Evolutionary conservation across 2,797 vertebrate genomes (phyloP).

Genomic region (Erpetoichthys calabaricus): DNA sequence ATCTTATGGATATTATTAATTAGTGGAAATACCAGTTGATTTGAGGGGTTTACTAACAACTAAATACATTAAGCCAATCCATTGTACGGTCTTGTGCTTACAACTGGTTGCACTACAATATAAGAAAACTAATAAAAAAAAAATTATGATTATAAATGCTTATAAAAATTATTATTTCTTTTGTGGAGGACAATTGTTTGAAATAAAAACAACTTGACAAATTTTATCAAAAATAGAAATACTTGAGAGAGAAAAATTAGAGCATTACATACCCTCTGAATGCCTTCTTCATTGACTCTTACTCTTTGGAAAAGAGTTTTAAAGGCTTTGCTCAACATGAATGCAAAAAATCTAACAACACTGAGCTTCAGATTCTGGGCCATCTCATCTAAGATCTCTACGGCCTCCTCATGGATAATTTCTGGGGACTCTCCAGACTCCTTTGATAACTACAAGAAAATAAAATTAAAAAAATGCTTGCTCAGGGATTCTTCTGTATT

Average conservation of each 20-base stretch:
- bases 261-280: slow-evolving; percentile 76
- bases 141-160: too few relatives aligned
- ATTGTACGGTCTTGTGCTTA: too few relatives aligned
- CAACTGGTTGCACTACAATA: too few relatives aligned
- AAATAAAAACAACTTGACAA: too few relatives aligned
- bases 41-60: too few relatives aligned
- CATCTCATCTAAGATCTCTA: slow-evolving; percentile 85
- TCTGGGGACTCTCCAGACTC: slow-evolving; percentile 56
- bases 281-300: slow-evolving; percentile 85
- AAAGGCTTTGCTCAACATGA: slow-evolving; percentile 76
- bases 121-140: too few relatives aligned
- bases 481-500: neutral
- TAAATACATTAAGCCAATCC: too few relatives aligned
- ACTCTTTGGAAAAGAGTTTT: slow-evolving; percentile 79
- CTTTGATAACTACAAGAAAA: slow-evolving; percentile 52
- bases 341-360: slow-evolving; percentile 79
- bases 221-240: too few relatives aligned
- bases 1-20: too few relatives aligned
- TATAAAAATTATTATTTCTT: too few relatives aligned
- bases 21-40: too few relatives aligned
- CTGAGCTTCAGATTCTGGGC: slow-evolving; percentile 72
- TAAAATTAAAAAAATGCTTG: neutral
- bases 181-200: too few relatives aligned
- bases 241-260: neutral
- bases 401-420: slow-evolving; percentile 63